phyloP scores from a whole-genome alignment of 2,888 invertebrate genomes.

The Agriopis marginaria region DNA sequence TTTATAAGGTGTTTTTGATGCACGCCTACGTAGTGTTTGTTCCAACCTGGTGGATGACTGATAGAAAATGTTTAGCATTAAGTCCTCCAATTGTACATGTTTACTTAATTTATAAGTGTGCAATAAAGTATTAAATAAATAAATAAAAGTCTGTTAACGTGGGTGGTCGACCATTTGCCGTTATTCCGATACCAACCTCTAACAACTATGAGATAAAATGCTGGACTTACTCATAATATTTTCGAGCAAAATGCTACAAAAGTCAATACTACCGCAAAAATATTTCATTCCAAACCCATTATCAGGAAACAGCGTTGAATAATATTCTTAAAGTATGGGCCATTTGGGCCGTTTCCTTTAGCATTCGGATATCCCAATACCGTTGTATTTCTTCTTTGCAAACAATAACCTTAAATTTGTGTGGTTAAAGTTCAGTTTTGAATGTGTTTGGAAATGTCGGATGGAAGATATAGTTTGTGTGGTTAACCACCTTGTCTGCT shows the following conservation, averaged over 20 bases:
- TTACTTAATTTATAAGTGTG: no score
- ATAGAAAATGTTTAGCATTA: no score
- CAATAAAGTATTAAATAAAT: no score
- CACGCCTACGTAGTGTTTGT: no score
- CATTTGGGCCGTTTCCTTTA: constrained; percentile 59
- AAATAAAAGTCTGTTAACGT: constrained; percentile 2
- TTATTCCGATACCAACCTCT: neutral
- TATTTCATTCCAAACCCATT: constrained; percentile 44
- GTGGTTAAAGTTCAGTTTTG: constrained; percentile 8
- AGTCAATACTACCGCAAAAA: constrained; percentile 52
- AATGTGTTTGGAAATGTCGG: neutral
- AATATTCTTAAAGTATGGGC: constrained; percentile 59
- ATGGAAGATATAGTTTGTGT: constrained; percentile 35
- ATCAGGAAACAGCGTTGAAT: constrained; percentile 56
- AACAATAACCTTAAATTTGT: constrained; percentile 3
- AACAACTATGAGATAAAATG: constrained; percentile 7
- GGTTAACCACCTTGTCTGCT: constrained; percentile 35
- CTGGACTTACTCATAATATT: neutral
- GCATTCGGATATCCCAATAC: constrained; percentile 47
- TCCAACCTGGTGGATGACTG: no score
- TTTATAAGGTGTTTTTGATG: no score
- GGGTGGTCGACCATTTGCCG: constrained; percentile 7
- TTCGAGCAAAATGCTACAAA: constrained; percentile 13
- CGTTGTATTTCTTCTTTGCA: neutral
- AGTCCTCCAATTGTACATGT: no score